Evolutionary conservation across 2,113 vertebrate species (phyloP).

Genomic region (Glareola pratincola): DNA sequence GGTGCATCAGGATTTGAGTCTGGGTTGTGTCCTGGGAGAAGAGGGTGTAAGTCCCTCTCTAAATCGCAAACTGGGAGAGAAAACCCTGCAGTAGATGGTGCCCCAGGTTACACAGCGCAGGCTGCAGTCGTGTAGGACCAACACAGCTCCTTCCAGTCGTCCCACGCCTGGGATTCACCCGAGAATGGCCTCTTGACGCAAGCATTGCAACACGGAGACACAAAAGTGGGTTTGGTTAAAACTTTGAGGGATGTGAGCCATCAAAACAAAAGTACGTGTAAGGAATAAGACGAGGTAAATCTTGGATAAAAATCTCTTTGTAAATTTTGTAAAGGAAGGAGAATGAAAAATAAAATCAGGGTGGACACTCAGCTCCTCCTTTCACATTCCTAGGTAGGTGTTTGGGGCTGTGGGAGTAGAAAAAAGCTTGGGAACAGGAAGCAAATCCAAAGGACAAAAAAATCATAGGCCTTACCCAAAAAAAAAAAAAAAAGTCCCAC

Average conservation of each 20-base stretch:
- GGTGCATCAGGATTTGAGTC: neutral
- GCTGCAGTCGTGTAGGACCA: rapidly evolving
- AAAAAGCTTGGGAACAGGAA: neutral
- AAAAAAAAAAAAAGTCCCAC: neutral
- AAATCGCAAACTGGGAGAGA: rapidly evolving
- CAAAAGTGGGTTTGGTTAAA: rapidly evolving
- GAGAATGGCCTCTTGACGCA: neutral
- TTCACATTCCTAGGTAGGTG: rapidly evolving
- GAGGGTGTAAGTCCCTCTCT: neutral
- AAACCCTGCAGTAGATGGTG: neutral
- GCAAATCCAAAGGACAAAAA: neutral
- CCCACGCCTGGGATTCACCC: neutral
- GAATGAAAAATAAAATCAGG: neutral
- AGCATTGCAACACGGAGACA: neutral
- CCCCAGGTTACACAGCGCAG: neutral
- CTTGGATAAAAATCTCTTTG: neutral
- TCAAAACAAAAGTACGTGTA: neutral
- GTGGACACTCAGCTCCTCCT: neutral
- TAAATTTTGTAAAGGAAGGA: neutral
- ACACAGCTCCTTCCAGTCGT: neutral
- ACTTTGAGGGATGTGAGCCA: neutral
- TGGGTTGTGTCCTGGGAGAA: neutral
- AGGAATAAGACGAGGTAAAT: neutral
- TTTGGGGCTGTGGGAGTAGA: rapidly evolving
- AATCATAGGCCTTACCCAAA: too few species aligned